These are phyloP conservation scores for Glossophaga mutica DNA, from an alignment of 2,797 vertebrate genomes.

Conservation along the genomic window DNA sequence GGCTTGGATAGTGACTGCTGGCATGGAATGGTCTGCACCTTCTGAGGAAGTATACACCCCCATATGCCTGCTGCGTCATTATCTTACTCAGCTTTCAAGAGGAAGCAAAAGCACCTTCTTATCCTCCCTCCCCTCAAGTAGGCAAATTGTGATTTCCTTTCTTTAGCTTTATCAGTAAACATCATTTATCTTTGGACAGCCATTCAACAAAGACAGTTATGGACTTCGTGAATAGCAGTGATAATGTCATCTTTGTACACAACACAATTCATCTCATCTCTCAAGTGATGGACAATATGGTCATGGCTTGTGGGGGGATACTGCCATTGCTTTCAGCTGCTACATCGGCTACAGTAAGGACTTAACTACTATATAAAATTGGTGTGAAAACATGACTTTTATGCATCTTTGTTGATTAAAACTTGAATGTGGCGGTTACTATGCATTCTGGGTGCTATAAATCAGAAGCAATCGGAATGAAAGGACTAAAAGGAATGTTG, in stretches of 20 bases:
- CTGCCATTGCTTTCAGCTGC: slow-evolving; percentile 97
- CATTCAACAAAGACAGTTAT: slow-evolving; percentile 98
- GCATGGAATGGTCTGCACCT: background rate
- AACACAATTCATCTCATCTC: slow-evolving; percentile 98
- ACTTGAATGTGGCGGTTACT: slow-evolving; percentile 7
- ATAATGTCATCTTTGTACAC: slow-evolving; percentile 98
- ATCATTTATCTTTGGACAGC: slow-evolving; percentile 80
- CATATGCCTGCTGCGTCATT: background rate
- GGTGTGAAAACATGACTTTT: slow-evolving; percentile 40
- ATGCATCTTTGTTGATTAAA: background rate
- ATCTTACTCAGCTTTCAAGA: slow-evolving; percentile 31
- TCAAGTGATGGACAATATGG: slow-evolving; percentile 98
- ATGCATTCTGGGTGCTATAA: background rate
- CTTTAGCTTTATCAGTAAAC: slow-evolving; percentile 67
- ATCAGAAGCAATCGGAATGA: background rate
- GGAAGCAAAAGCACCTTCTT: slow-evolving; percentile 35
- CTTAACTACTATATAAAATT: slow-evolving; percentile 52
- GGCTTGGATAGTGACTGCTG: background rate
- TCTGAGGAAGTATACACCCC: background rate
- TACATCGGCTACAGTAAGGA: slow-evolving; percentile 90
- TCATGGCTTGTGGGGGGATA: slow-evolving; percentile 98
- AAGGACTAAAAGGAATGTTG: background rate
- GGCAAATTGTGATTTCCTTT: slow-evolving; percentile 59
- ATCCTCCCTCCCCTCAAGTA: slow-evolving; percentile 22
- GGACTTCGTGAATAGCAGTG: slow-evolving; percentile 99